Evolutionary conservation across 2,113 vertebrate species (phyloP).

Genomic region (Hipposideros armiger): DNA sequence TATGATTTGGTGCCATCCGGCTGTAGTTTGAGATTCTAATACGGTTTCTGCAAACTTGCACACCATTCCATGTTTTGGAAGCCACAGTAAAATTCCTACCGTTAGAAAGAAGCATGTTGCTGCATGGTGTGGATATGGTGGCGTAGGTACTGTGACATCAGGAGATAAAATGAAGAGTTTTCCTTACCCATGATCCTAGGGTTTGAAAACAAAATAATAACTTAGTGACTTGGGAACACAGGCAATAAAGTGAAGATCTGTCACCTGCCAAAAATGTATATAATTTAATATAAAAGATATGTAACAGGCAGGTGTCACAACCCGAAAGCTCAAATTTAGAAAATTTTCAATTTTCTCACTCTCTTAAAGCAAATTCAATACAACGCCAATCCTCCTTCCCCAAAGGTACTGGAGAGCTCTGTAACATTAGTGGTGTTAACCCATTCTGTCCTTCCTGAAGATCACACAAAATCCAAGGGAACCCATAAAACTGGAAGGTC

Average conservation of each 20-base stretch:
- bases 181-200: not conserved
- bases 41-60: not conserved
- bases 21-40: not conserved
- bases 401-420: not conserved
- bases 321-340: not conserved
- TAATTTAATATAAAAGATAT: not conserved
- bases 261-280: not conserved
- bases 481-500: not conserved
- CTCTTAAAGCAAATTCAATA: not conserved
- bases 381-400: fast-evolving
- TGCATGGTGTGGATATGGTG: not conserved
- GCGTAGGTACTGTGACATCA: not conserved
- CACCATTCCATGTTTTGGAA: not conserved
- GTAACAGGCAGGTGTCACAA: not conserved
- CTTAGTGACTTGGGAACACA: not conserved
- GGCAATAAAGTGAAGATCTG: not conserved
- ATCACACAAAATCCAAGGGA: not conserved
- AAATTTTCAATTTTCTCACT: not conserved
- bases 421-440: not conserved
- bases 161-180: not conserved
- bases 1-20: not conserved
- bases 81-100: not conserved
- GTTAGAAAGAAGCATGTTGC: not conserved
- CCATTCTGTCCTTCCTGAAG: not conserved
- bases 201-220: not conserved